Evolutionary conservation across 1,140 invertebrate species (phyloP).

Genomic region (Lepidurus apus): DNA sequence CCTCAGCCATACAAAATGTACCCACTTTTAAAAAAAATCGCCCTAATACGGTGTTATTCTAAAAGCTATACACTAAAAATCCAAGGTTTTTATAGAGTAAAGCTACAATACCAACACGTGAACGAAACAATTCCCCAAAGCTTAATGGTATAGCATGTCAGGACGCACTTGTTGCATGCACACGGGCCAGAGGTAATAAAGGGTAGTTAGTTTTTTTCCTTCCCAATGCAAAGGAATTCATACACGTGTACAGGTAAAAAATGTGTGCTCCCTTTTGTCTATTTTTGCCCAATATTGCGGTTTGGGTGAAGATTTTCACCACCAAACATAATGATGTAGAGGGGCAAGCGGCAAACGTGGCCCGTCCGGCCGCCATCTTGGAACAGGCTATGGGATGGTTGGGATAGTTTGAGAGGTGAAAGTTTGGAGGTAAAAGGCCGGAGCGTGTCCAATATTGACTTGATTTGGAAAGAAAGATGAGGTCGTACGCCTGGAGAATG

Average conservation of each 20-base stretch:
- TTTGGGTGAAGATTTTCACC: background rate
- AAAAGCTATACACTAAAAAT: background rate
- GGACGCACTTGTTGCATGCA: constrained; percentile 7
- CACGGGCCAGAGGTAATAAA: background rate
- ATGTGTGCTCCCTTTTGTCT: background rate
- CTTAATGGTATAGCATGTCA: constrained; percentile 7
- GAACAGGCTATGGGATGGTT: too few relatives aligned
- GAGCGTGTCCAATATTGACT: constrained; percentile 21
- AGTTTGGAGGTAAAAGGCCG: background rate
- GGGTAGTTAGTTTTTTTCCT: background rate
- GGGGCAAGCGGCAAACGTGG: too few relatives aligned
- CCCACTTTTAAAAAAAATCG: background rate
- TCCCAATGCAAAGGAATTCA: background rate
- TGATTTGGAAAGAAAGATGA: background rate
- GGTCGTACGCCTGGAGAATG: constrained; percentile 13
- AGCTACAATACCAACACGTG: background rate
- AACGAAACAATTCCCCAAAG: background rate
- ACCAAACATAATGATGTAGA: too few relatives aligned
- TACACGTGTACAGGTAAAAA: background rate
- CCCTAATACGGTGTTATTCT: background rate
- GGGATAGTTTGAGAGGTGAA: background rate
- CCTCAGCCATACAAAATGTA: background rate
- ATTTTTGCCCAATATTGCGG: background rate
- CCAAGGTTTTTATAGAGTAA: background rate
- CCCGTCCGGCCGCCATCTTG: background rate